Evolutionary conservation across 2,113 vertebrate species (phyloP), one percentile per base, ranked within the genome.

Genomic region (Sceloporus tristichus): DNA sequence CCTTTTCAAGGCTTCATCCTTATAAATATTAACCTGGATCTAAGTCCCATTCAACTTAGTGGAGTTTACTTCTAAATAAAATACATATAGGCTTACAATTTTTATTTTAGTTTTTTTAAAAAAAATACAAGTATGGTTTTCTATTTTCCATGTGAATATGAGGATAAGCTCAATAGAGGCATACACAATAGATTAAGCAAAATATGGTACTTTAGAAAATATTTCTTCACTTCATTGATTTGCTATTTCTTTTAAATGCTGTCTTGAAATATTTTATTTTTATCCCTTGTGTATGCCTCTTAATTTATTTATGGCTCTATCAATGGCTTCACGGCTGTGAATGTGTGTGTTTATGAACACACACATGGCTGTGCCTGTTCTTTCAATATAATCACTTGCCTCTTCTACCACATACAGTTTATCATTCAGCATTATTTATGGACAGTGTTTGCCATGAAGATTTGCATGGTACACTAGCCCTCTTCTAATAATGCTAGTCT

Each of bases 401-500:
- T 79, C 65, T 81, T 81, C 27, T 80, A 80, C 68, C 68, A 74
- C 78, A 87, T 87, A 70, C 77, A 80, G 66, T 86, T 79, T 71
- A 80, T 87, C 85, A 87, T 87, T 53, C 54, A 16, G 9, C 73
- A 70, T 25, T 23, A 9, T 25, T 87, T 87, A 87, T n/a, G 79
- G 68, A 74, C 25, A 87, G 78, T 81, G 54, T 73, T 87, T 87
- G 70, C 80, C 78, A 62, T 73, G 70, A 79, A 74, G 53, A 87
- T 87, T 74, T 87, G 78, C 78, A 87, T 81, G 78, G 85, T 74
- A 87, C 78, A 81, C 66, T 87, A 40, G 79, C 62, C 68, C 78
- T 42, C 23, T 87, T 81, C 68, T 81, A 87, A 87, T 81, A 87
- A 81, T 53, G 8, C 70, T 81, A 62, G 73, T 40, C 25, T 21